phyloP scores from a whole-genome alignment of 2,888 invertebrate genomes.

The Sceliomorpha sp. region DNA sequence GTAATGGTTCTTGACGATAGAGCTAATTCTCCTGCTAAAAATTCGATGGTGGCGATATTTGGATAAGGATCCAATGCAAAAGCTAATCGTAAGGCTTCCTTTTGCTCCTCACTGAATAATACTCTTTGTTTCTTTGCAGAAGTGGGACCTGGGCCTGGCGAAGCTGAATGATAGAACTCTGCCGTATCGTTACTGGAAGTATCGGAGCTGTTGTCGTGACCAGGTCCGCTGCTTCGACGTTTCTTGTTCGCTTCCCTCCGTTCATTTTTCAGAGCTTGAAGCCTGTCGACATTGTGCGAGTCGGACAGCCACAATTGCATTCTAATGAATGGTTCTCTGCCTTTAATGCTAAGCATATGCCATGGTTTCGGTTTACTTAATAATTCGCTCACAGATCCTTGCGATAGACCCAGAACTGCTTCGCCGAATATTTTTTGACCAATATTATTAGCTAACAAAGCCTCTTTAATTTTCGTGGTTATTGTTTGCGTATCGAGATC shows the following conservation, averaged over 20 bases:
- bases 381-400: constrained; percentile 98
- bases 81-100: constrained; percentile 95
- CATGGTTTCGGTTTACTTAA: constrained; percentile 99
- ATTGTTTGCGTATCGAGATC: constrained; percentile 98
- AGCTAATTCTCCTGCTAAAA: constrained; percentile 93
- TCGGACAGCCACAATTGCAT: constrained; percentile 99
- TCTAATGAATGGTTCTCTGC: constrained; percentile 96
- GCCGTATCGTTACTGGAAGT: constrained; percentile 94
- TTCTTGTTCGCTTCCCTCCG: constrained; percentile 95
- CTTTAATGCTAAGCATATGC: constrained; percentile 99
- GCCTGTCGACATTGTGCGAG: constrained; percentile 95
- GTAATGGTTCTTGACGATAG: constrained; percentile 97
- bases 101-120: constrained; percentile 98
- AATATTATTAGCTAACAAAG: constrained; percentile 96
- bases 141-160: constrained; percentile 88
- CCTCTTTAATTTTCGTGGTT: constrained; percentile 98
- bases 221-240: constrained; percentile 90
- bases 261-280: constrained; percentile 95
- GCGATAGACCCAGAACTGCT: constrained; percentile 96
- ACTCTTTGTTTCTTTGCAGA: constrained; percentile 97
- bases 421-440: constrained; percentile 99
- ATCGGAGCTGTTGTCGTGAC: constrained; percentile 92
- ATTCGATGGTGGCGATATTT: constrained; percentile 97
- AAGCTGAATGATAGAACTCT: constrained; percentile 92
- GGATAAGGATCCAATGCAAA: constrained; percentile 99